These are phyloP conservation scores for Esox masquinongy DNA, from an alignment of 2,797 vertebrate genomes.

Conservation along the genomic window DNA sequence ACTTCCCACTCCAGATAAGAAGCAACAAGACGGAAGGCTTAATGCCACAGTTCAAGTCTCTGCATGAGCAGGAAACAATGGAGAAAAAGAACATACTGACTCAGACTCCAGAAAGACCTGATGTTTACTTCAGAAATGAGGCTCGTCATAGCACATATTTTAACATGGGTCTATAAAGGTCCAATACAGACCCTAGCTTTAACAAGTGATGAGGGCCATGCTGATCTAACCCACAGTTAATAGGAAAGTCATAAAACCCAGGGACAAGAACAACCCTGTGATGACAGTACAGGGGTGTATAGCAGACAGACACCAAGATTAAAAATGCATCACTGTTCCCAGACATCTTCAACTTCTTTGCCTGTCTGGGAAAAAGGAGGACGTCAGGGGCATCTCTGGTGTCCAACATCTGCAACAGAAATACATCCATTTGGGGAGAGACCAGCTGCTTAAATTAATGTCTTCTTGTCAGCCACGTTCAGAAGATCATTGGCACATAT, in stretches of 20 bases:
- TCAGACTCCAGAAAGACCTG: background rate
- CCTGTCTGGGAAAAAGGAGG: slow-evolving; percentile 7
- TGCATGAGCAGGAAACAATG: background rate
- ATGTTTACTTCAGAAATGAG: background rate
- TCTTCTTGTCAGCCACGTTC: background rate
- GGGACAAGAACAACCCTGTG: slow-evolving; percentile 6
- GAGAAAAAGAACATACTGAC: background rate
- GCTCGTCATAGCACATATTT: background rate
- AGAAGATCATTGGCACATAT: background rate
- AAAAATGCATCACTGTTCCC: slow-evolving; percentile 38
- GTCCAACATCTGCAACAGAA: background rate
- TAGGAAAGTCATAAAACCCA: background rate
- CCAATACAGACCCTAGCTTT: background rate
- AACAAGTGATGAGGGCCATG: background rate
- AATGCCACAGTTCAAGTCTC: slow-evolving; percentile 20
- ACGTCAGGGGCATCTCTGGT: background rate
- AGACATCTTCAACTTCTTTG: slow-evolving; percentile 29
- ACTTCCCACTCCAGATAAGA: slow-evolving; percentile 69
- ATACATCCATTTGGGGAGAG: background rate
- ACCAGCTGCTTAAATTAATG: background rate
- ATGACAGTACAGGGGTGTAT: slow-evolving; percentile 18
- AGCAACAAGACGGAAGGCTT: slow-evolving; percentile 51
- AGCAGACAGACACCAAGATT: slow-evolving; percentile 28
- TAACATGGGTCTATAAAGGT: background rate
- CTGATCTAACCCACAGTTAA: background rate